Evolutionary conservation across 2,113 vertebrate species (phyloP).

Genomic region (Vireo altiloquus): DNA sequence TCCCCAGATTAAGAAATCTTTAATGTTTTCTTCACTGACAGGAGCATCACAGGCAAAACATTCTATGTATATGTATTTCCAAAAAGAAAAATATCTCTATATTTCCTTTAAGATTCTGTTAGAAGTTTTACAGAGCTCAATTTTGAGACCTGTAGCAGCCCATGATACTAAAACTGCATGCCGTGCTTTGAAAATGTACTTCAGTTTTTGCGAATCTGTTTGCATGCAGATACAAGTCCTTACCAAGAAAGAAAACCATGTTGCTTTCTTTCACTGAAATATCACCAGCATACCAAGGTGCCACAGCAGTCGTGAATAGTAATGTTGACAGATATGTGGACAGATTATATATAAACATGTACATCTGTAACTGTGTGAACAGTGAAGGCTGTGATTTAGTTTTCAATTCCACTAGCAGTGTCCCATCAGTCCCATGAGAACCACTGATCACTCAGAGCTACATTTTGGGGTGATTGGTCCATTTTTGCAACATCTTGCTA

Average conservation of each 20-base stretch:
- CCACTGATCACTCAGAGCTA: constrained; percentile 28
- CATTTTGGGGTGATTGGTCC: constrained; percentile 49
- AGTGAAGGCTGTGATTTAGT: constrained; percentile 40
- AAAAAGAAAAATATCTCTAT: neutral
- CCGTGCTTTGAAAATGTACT: neutral
- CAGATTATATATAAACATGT: constrained; percentile 53
- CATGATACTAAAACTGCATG: neutral
- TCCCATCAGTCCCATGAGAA: constrained; percentile 35
- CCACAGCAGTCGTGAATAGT: constrained; percentile 45
- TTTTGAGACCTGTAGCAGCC: neutral
- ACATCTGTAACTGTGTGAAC: neutral
- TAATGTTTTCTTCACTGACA: neutral
- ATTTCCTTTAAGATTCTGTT: neutral
- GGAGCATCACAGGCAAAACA: neutral
- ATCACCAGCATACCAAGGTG: constrained; percentile 71
- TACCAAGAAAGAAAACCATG: constrained; percentile 61
- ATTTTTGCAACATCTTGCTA: constrained; percentile 28
- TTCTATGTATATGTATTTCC: neutral
- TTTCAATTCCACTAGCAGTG: constrained; percentile 32
- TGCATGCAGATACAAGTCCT: constrained; percentile 62
- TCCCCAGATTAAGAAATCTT: neutral
- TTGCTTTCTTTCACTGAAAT: constrained; percentile 75
- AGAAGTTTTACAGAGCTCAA: neutral
- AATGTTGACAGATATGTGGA: constrained; percentile 40
- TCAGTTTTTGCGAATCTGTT: constrained; percentile 14